phyloP scores from a whole-genome alignment of 2,797 vertebrate species.

The Thaleichthys pacificus region DNA sequence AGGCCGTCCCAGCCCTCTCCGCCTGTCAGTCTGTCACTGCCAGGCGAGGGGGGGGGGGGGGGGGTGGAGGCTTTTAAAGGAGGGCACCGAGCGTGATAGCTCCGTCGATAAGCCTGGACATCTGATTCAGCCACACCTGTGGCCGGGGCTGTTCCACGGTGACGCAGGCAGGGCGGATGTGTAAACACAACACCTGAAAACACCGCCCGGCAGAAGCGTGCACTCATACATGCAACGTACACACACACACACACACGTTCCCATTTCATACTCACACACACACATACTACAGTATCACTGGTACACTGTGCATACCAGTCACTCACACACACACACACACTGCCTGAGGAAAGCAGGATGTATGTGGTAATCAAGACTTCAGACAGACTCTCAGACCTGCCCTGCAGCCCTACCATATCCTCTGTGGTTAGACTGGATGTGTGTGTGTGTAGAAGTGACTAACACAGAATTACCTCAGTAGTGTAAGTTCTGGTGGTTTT shows the following conservation, averaged over 20 bases:
- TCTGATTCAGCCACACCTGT: conserved; percentile 40
- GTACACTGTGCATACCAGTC: too few relatives aligned
- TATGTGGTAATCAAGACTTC: conserved; percentile 59
- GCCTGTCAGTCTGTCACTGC: conserved; percentile 60
- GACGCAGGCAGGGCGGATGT: conserved; percentile 47
- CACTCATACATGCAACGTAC: conserved; percentile 9
- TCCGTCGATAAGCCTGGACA: conserved; percentile 12
- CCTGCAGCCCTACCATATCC: conserved; percentile 61
- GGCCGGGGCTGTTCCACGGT: conserved; percentile 52
- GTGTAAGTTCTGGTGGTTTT: too few relatives aligned
- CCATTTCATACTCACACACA: not conserved
- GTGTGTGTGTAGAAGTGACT: not conserved
- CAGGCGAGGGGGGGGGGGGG: conserved; percentile 10
- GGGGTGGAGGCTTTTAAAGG: conserved; percentile 19
- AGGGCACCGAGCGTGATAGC: conserved; percentile 32
- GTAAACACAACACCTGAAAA: conserved; percentile 47
- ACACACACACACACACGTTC: conserved; percentile 14
- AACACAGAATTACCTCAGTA: too few relatives aligned
- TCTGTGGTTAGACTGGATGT: conserved; percentile 26
- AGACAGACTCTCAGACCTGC: conserved; percentile 71
- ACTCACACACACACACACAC: conserved; percentile 32
- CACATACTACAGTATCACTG: too few relatives aligned
- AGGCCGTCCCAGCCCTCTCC: too few relatives aligned
- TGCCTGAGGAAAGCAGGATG: conserved; percentile 67
- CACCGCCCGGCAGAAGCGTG: conserved; percentile 18